These are phyloP conservation scores for Paramormyrops hopkinsi DNA, from an alignment of 2,797 vertebrate species.

Conservation along the genomic window DNA sequence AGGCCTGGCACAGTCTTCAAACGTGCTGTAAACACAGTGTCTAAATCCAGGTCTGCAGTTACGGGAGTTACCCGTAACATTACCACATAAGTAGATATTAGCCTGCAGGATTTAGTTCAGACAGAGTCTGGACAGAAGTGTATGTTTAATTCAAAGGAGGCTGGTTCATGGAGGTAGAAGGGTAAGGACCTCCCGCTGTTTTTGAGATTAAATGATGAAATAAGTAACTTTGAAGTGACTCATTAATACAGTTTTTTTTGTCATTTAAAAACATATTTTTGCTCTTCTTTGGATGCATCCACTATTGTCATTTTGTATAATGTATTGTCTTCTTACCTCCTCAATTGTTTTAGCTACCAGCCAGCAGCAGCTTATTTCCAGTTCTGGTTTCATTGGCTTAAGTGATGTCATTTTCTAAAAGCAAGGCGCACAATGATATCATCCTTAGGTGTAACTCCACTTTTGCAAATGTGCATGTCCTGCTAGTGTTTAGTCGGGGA, in stretches of 20 bases:
- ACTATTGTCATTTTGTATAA: neutral
- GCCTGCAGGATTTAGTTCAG: neutral
- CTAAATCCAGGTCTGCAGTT: neutral
- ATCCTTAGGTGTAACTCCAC: neutral
- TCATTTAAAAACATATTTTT: neutral
- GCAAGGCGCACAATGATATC: neutral
- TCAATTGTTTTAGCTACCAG: neutral
- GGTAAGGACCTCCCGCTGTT: neutral
- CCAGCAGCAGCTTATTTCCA: neutral
- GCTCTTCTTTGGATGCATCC: neutral
- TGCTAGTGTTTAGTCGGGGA: neutral
- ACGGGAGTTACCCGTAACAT: neutral
- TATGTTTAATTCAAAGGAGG: neutral
- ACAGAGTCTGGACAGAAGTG: neutral
- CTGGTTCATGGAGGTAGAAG: neutral
- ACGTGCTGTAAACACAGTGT: neutral
- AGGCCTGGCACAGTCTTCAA: neutral
- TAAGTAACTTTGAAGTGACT: neutral
- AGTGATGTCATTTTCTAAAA: neutral
- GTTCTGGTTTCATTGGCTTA: neutral
- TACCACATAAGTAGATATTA: neutral
- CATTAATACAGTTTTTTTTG: neutral
- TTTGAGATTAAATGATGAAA: neutral
- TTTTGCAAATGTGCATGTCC: neutral
- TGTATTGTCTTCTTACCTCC: neutral